A percentile compares a stretch with the other conserved stretches of the same genome.
These are phyloP conservation scores for Erythrocercus mccallii DNA, from an alignment of 2,113 vertebrate species.

Conservation along the genomic window DNA sequence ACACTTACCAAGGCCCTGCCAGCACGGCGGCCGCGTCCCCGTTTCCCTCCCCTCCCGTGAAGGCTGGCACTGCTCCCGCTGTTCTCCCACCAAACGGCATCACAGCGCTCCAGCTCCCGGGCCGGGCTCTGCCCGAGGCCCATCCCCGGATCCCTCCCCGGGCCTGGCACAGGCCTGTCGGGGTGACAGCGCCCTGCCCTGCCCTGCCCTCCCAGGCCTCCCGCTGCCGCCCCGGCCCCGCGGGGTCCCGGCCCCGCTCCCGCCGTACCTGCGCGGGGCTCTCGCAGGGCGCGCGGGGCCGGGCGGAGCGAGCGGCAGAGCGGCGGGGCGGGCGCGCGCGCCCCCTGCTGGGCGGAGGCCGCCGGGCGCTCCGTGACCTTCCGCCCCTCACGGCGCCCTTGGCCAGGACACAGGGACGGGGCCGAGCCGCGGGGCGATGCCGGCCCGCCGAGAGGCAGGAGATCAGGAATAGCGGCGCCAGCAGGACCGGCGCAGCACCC, in stretches of 20 bases:
- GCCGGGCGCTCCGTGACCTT: not conserved
- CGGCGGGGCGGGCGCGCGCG: too few relatives aligned
- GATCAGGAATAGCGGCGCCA: fast-evolving
- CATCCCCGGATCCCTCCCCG: too few relatives aligned
- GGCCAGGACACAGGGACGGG: not conserved
- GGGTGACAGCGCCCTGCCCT: not conserved
- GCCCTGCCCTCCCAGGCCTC: not conserved
- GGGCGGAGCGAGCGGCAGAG: too few relatives aligned
- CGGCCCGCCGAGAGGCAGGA: not conserved
- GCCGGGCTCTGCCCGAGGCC: not conserved
- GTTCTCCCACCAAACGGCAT: fast-evolving
- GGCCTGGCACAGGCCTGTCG: not conserved
- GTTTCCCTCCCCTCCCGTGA: not conserved
- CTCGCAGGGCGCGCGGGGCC: not conserved
- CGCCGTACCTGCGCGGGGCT: not conserved
- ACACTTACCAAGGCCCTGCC: fast-evolving
- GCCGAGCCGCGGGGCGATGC: fast-evolving
- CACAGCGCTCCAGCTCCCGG: not conserved
- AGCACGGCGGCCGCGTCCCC: not conserved
- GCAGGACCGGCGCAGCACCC: not conserved
- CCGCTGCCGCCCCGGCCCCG: not conserved
- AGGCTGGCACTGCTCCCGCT: not conserved
- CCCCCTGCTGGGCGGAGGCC: too few relatives aligned
- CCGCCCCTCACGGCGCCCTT: not conserved
- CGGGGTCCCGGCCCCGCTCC: not conserved